Conservation (phyloP, 1,140 invertebrate genomes). For the Drosophila insularis region DNA sequence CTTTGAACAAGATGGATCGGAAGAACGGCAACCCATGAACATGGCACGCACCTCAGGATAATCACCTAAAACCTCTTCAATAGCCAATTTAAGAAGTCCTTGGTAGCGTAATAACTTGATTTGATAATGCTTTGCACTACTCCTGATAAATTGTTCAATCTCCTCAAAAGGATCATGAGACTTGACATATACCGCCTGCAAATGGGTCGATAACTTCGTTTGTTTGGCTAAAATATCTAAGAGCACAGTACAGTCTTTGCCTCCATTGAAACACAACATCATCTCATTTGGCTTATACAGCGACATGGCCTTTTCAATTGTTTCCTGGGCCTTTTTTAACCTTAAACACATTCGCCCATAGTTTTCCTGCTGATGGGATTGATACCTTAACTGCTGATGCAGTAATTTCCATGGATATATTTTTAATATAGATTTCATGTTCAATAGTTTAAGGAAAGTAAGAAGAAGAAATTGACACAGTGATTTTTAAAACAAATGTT, state of each 20-base stretch:
- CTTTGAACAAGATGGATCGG: constrained; percentile 87
- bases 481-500: background rate
- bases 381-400: background rate
- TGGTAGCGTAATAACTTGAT: constrained; percentile 87
- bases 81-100: constrained; percentile 87
- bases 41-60: constrained; percentile 89
- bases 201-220: constrained; percentile 14
- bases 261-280: constrained; percentile 97
- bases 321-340: constrained; percentile 9
- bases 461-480: background rate
- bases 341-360: constrained; percentile 13
- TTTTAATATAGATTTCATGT: constrained; percentile 20
- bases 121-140: constrained; percentile 88
- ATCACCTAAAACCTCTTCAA: constrained; percentile 85
- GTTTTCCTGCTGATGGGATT: background rate
- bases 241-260: constrained; percentile 97
- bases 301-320: constrained; percentile 20
- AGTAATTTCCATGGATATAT: background rate
- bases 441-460: background rate
- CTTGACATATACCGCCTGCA: constrained; percentile 89
- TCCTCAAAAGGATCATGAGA: constrained; percentile 91
- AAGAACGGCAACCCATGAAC: constrained; percentile 93
- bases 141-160: constrained; percentile 91
- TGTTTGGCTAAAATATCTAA: constrained; percentile 87
- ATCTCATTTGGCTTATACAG: constrained; percentile 87